Evolutionary conservation across 1,140 invertebrate species (phyloP).

Genomic region (Tenebrio molitor): DNA sequence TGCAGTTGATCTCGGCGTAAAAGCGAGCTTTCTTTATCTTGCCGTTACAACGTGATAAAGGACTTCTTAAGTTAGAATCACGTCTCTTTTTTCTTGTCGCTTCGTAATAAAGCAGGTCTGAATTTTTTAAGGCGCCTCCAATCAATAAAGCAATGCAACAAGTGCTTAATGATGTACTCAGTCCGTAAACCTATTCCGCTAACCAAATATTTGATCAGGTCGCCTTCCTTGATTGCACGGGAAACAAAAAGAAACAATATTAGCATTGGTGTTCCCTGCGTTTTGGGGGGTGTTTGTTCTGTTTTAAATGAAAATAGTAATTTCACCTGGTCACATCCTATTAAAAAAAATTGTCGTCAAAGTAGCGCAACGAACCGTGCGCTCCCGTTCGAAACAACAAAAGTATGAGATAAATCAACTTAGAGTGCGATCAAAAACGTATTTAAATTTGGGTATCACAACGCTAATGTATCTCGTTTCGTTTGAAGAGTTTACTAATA

Average conservation of each 20-base stretch:
- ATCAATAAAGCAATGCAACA: conserved; percentile 47
- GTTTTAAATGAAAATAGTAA: not conserved
- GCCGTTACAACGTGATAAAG: too few species aligned
- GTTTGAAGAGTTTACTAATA: not conserved
- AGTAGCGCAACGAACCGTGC: not conserved
- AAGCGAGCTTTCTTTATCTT: too few species aligned
- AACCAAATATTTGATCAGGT: conserved; percentile 44
- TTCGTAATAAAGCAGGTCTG: conserved; percentile 10
- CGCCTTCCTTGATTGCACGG: conserved; percentile 36
- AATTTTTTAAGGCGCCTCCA: conserved; percentile 22
- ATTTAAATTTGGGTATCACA: conserved; percentile 1
- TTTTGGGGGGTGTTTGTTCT: too few species aligned
- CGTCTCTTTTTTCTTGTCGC: not conserved
- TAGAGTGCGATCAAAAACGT: not conserved
- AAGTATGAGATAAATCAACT: not conserved
- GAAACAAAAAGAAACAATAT: conserved; percentile 41
- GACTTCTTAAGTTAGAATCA: too few species aligned
- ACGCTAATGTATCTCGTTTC: conserved; percentile 1
- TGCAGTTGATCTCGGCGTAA: too few species aligned
- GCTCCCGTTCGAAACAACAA: not conserved
- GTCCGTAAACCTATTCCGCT: conserved; percentile 38
- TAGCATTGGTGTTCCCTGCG: conserved; percentile 23
- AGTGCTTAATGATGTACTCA: conserved; percentile 46
- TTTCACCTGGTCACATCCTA: not conserved
- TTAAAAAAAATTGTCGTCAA: not conserved